A percentile compares a stretch with the other conserved stretches of the same genome.
Conservation (phyloP, 2,113 vertebrate species). For the Campylorhamphus procurvoides region DNA sequence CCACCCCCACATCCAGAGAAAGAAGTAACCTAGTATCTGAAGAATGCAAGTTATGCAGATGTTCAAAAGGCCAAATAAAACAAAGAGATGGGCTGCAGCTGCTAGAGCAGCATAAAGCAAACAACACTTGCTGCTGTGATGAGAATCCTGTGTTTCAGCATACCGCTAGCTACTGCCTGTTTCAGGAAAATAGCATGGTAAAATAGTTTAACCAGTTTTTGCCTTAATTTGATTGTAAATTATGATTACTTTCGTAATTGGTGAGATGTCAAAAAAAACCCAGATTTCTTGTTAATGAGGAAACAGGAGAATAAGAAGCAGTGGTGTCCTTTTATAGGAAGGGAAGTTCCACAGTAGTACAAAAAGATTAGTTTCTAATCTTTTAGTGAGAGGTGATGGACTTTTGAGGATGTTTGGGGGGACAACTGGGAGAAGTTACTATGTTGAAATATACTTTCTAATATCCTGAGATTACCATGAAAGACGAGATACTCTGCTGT, state of each 20-base stretch:
- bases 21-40: slow-evolving; percentile 64
- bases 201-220: neutral
- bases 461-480: neutral
- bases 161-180: neutral
- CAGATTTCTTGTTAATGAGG: neutral
- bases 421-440: neutral
- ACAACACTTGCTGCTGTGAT: neutral
- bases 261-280: neutral
- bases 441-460: neutral
- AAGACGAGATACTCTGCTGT: neutral
- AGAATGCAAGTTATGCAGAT: slow-evolving; percentile 71
- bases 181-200: neutral
- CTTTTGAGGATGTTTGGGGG: neutral
- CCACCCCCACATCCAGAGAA: slow-evolving; percentile 43
- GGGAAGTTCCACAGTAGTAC: neutral
- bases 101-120: slow-evolving; percentile 28
- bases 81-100: slow-evolving; percentile 67
- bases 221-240: neutral
- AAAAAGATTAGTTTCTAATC: neutral
- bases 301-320: neutral
- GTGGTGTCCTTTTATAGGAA: neutral
- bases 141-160: slow-evolving; percentile 5
- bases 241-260: neutral
- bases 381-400: neutral
- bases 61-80: slow-evolving; percentile 71